Conservation (phyloP, 2,888 invertebrate species). For the Diadegma fenestrale region DNA sequence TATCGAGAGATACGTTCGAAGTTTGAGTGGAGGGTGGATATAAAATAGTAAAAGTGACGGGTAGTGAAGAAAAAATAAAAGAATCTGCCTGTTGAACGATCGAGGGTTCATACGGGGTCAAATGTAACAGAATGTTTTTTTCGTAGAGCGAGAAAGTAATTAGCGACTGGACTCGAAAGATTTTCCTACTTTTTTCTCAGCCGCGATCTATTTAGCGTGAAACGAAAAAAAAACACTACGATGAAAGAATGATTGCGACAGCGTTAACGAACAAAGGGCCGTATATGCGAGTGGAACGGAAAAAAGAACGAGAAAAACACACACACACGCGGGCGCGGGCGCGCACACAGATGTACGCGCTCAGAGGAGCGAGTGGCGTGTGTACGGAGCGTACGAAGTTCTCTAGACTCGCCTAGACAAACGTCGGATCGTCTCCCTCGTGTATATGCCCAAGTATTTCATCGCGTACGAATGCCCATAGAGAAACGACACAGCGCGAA, state of each 20-base stretch:
- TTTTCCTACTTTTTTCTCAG: neutral
- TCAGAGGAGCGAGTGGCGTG: constrained; percentile 66
- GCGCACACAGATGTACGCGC: neutral
- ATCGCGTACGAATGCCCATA: constrained; percentile 25
- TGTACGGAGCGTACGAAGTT: constrained; percentile 63
- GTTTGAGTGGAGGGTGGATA: neutral
- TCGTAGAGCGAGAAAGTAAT: neutral
- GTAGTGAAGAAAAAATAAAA: constrained; percentile 64
- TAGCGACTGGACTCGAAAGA: neutral
- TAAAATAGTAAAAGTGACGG: constrained; percentile 29
- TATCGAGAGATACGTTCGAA: neutral
- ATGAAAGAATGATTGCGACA: constrained; percentile 43
- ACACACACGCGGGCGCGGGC: neutral
- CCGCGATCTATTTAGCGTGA: neutral
- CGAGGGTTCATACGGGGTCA: constrained; percentile 78
- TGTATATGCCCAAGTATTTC: constrained; percentile 16
- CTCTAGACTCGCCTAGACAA: constrained; percentile 76
- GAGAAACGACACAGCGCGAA: neutral
- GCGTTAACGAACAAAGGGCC: constrained; percentile 42
- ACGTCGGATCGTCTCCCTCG: constrained; percentile 62
- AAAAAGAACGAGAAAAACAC: constrained; percentile 21
- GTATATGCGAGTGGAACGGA: constrained; percentile 22
- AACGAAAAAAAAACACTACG: neutral
- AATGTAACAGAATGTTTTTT: constrained; percentile 60
- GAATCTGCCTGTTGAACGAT: constrained; percentile 79